Base-by-base conservation (phyloP, 2,888 invertebrate species). In the Pandemis corylana region DNA sequence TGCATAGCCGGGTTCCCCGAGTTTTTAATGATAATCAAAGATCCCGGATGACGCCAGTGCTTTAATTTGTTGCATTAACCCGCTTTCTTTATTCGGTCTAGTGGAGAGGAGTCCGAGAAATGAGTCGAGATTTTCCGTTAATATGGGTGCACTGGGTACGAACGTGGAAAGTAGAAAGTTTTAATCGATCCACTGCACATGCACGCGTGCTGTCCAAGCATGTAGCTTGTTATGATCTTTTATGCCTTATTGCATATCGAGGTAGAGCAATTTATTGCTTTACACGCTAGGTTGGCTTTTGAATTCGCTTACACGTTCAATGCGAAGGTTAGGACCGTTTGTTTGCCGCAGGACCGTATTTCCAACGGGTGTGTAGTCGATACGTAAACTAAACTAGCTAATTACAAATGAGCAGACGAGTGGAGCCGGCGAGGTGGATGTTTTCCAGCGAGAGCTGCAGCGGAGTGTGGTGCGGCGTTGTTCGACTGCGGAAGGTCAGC, bases 121-220 rank as follows among this genome's bases (percentile, higher is more conserved):
- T 89, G 88, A 88, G 88, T 89, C 85, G 84, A 91, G 93, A 92
- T 92, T 93, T 92, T 92, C 93, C 90, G 89, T 90, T 90, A 91
- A 90, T 89, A 86, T 85, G 86, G 84, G 85, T 86, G 88, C 90
- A 88, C 85, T 85, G 84, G 85, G 81, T 86, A 87, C 84, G 87
- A 85, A 85, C 87, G 87, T 91, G 89, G 93, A 94, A 94, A 94
- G 94, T 94, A 90, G 94, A 94, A 94, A 94, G 94, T 92, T 88
- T 84, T 88, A 86, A 89, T 87, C 93, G 90, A 92, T 86, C 91
- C 91, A 93, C 89, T 93, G 93, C 93, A 92, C 92, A 93, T 90
- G 92, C 91, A 92, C 89, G 90, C 90, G 90, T 85, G 87, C 83
- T 81, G 85, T 83, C 87, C 82, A 80, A 83, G 81, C 81, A 82